A percentile compares a stretch with the other conserved stretches of the same genome.
These are phyloP conservation scores for Vulpes ferrilata DNA, from an alignment of 2,113 vertebrate species.

Conservation along the genomic window DNA sequence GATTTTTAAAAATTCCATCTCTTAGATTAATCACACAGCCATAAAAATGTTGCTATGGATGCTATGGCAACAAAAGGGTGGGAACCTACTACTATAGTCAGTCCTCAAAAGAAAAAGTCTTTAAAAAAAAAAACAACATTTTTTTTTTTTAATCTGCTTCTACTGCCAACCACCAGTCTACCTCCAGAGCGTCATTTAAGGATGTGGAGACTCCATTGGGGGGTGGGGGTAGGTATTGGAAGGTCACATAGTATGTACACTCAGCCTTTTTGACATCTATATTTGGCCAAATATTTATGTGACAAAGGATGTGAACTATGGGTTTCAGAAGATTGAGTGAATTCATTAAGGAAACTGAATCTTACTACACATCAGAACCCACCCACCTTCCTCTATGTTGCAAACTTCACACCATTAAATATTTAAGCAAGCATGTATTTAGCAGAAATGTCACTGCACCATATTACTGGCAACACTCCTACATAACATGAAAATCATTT, in stretches of 20 bases:
- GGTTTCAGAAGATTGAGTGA: not conserved
- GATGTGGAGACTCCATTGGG: not conserved
- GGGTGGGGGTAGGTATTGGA: not conserved
- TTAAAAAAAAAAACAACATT: not conserved
- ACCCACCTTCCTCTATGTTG: not conserved
- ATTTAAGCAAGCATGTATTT: not conserved
- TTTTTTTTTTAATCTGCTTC: too few species aligned
- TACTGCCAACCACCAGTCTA: not conserved
- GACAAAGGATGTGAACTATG: not conserved
- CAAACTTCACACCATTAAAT: not conserved
- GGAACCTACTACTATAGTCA: not conserved
- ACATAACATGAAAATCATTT: not conserved
- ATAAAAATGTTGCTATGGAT: not conserved
- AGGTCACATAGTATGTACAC: not conserved
- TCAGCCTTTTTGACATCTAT: not conserved
- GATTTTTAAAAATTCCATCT: not conserved
- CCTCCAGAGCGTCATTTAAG: rapidly evolving
- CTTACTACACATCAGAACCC: not conserved
- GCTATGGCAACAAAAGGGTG: not conserved
- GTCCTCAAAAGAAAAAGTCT: not conserved
- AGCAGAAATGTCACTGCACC: not conserved
- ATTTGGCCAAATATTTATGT: not conserved
- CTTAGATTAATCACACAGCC: not conserved
- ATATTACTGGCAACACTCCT: not conserved
- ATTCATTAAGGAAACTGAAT: not conserved